A percentile compares a stretch with the other conserved stretches of the same genome.
phyloP scores from a whole-genome alignment of 2,797 vertebrate species.

The Streptopelia turtur region DNA sequence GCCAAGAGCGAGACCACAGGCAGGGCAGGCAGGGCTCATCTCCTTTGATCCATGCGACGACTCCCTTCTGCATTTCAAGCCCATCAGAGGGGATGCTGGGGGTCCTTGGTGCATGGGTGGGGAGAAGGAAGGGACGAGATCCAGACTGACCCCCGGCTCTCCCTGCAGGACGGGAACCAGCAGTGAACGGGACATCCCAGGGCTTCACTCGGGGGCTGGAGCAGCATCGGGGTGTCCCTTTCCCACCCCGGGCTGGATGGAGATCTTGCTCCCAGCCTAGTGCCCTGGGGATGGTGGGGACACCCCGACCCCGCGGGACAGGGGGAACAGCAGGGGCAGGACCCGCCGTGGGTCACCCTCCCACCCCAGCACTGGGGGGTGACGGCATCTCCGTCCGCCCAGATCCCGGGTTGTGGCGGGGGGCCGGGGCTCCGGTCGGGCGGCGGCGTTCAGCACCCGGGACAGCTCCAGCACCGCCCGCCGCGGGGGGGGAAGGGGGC shows the following conservation, averaged over 20 bases:
- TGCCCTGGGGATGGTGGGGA: fast-evolving
- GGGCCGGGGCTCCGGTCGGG: neutral
- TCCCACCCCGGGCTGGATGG: fast-evolving
- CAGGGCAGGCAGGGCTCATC: neutral
- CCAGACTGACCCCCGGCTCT: fast-evolving
- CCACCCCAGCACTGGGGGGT: fast-evolving
- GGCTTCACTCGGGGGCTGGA: neutral
- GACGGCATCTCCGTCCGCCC: neutral
- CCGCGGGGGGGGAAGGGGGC: neutral
- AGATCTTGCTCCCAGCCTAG: neutral
- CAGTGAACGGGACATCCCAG: fast-evolving
- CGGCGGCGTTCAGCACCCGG: conserved; percentile 6
- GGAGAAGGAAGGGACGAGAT: neutral
- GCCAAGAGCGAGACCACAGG: neutral
- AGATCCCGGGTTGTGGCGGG: neutral
- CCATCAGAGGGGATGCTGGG: fast-evolving
- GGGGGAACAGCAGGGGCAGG: neutral
- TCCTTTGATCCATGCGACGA: neutral
- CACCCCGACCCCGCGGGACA: neutral
- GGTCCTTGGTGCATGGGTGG: fast-evolving
- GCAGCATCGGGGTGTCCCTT: neutral
- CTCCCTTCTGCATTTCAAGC: neutral
- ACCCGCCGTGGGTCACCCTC: neutral
- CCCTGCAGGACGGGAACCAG: neutral
- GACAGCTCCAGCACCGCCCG: neutral